These are phyloP conservation scores for Petrolisthes manimaculis DNA, from an alignment of 2,888 invertebrate genomes.

Conservation along the genomic window DNA sequence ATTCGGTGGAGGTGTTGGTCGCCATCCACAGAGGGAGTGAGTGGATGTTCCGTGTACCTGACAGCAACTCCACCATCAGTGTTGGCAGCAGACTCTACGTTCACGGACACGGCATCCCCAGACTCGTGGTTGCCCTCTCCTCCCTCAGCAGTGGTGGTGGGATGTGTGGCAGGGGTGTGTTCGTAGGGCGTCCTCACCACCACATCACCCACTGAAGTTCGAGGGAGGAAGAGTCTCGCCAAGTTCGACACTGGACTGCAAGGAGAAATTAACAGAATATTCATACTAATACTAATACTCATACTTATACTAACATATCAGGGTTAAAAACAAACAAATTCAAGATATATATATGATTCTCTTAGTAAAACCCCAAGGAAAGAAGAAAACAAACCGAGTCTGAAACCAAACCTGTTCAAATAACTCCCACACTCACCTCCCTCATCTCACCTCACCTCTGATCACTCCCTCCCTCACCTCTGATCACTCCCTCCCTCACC, in stretches of 20 bases:
- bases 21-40: too few species aligned
- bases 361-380: too few species aligned
- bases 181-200: not conserved
- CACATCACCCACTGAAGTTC: not conserved
- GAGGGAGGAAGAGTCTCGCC: constrained; percentile 25
- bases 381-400: too few species aligned
- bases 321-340: not conserved
- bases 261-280: not conserved
- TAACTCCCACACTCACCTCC: not conserved
- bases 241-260: constrained; percentile 41
- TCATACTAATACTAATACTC: too few species aligned
- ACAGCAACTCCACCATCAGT: not conserved
- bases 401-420: too few species aligned
- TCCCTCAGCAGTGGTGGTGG: too few species aligned
- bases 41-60: too few species aligned
- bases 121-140: too few species aligned
- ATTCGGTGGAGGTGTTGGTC: too few species aligned
- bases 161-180: not conserved
- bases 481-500: not conserved
- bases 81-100: not conserved
- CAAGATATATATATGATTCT: too few species aligned
- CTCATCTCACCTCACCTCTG: not conserved
- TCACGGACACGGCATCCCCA: not conserved
- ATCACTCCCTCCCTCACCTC: not conserved
- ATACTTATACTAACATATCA: not conserved